These are phyloP conservation scores for Vanessa atalanta DNA, from an alignment of 1,140 invertebrate species.

Conservation along the genomic window DNA sequence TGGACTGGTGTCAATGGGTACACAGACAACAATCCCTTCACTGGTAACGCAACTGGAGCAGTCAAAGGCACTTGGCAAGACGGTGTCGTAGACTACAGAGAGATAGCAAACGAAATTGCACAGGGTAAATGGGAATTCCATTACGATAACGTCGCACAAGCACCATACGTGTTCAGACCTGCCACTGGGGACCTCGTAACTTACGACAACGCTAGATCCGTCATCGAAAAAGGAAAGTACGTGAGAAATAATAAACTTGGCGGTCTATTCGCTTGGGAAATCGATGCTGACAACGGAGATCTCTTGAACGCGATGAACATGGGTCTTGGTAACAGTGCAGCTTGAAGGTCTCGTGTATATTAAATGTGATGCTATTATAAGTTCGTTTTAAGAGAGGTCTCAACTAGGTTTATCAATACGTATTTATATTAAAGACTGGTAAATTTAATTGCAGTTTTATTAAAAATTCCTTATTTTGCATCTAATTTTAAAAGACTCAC, in stretches of 20 bases:
- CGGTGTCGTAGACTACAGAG: slow-evolving; percentile 73
- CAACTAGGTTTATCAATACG: slow-evolving; percentile 48
- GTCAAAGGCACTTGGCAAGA: slow-evolving; percentile 75
- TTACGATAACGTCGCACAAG: slow-evolving; percentile 71
- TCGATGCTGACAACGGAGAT: slow-evolving; percentile 73
- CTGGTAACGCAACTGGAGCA: slow-evolving; percentile 67
- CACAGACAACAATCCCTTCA: slow-evolving; percentile 65
- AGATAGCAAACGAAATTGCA: slow-evolving; percentile 71
- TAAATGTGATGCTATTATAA: slow-evolving; percentile 61
- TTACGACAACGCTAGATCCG: slow-evolving; percentile 70
- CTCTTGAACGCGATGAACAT: slow-evolving; percentile 75
- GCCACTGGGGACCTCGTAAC: slow-evolving; percentile 70
- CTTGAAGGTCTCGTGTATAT: slow-evolving; percentile 37
- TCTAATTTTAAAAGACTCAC: no score
- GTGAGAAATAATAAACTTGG: slow-evolving; percentile 73
- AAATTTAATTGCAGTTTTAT: slow-evolving; percentile 37
- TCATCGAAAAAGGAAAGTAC: slow-evolving; percentile 73
- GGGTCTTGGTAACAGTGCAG: slow-evolving; percentile 69
- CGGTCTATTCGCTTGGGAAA: slow-evolving; percentile 74
- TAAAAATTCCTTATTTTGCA: not conserved
- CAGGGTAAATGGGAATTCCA: slow-evolving; percentile 70
- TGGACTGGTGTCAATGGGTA: slow-evolving; percentile 73
- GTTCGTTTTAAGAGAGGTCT: slow-evolving; percentile 53
- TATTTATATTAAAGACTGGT: slow-evolving; percentile 51
- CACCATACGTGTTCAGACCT: slow-evolving; percentile 68